Evolutionary conservation across 2,113 vertebrate species (phyloP), one percentile per base, ranked within the genome.

Genomic region (Tursiops truncatus): DNA sequence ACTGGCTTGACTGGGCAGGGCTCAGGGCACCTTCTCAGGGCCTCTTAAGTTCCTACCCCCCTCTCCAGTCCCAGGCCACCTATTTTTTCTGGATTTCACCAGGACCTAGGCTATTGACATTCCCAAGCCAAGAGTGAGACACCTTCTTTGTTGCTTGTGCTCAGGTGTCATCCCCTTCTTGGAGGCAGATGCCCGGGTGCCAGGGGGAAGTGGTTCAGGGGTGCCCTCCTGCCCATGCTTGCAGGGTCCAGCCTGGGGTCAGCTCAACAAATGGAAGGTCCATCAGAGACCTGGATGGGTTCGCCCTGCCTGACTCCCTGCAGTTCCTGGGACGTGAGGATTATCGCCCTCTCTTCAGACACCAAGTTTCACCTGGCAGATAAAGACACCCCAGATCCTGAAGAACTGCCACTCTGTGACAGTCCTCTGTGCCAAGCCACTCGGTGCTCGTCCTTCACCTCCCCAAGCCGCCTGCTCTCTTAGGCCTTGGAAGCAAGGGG

Each of bases 321-420:
- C 68, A 0, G 0, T 12, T 28, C 25, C 36, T 44, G 8, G 65
- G 36, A 8, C 6, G 0, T 20, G 26, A 6, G 15, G 28, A 5
- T 41, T 18, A 13, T 77, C 56, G 44, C 33, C 33, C 41, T 71
- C 28, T 53, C 76, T n/a, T 28, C 28, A 8, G 8, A n/a, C 36
- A n/a, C 18, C 1, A 63, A 25, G 31, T 28, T 21, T 26, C 26
- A 21, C 47, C 62, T 5, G 23, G 23, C 36, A 31, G 31, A 44
- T 0, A 6, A 8, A 50, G n/a, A 31, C 8, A 8, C 17, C 71
- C 5, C 25, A 74, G 17, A 15, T 1, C 31, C 44, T 17, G 12
- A 41, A 73, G 70, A n/a, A 8, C 1, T 1, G 21, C 58, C 25
- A 3, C 18, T 28, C 36, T 25, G 7, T 53, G 86, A 31, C 17